Percentiles rank a stretch among this genome's conserved stretches.
phyloP scores from a whole-genome alignment of 2,888 invertebrate genomes.

The Morinoia aosen region DNA sequence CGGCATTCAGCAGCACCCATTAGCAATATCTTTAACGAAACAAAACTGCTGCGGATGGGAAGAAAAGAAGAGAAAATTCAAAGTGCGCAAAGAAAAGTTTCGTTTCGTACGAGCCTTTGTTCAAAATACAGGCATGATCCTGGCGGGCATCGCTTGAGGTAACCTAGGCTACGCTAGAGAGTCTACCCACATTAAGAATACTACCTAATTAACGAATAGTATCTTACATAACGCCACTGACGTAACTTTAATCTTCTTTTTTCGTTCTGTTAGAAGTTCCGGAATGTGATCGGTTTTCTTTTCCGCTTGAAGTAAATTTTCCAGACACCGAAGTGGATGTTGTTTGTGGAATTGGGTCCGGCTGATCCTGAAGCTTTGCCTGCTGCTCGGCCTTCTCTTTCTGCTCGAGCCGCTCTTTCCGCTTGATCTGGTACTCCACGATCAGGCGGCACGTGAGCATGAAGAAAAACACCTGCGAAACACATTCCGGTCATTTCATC shows the following conservation, averaged over 20 bases:
- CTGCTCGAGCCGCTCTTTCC: slow-evolving; percentile 70
- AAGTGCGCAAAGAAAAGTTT: not conserved
- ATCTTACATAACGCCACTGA: not conserved
- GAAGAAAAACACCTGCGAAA: slow-evolving; percentile 82
- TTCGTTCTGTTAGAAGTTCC: slow-evolving; percentile 35
- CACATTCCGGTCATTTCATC: slow-evolving; percentile 9
- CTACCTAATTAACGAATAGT: not conserved
- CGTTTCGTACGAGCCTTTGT: not conserved
- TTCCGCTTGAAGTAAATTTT: not conserved
- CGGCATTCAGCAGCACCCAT: not conserved
- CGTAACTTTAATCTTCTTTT: slow-evolving; percentile 27
- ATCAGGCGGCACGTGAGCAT: slow-evolving; percentile 91
- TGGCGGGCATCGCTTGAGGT: not conserved
- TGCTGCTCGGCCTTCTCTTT: slow-evolving; percentile 5
- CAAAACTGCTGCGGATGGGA: not conserved
- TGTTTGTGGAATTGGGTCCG: not conserved
- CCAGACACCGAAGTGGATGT: not conserved
- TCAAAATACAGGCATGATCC: not conserved
- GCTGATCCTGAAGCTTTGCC: not conserved
- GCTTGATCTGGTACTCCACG: slow-evolving; percentile 81
- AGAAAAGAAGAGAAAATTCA: not conserved
- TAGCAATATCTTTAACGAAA: not conserved
- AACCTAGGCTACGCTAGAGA: not conserved
- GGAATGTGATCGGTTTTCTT: slow-evolving; percentile 9
- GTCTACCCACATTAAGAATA: not conserved